phyloP scores from a whole-genome alignment of 2,113 vertebrate species.

The Coreoperca whiteheadi region DNA sequence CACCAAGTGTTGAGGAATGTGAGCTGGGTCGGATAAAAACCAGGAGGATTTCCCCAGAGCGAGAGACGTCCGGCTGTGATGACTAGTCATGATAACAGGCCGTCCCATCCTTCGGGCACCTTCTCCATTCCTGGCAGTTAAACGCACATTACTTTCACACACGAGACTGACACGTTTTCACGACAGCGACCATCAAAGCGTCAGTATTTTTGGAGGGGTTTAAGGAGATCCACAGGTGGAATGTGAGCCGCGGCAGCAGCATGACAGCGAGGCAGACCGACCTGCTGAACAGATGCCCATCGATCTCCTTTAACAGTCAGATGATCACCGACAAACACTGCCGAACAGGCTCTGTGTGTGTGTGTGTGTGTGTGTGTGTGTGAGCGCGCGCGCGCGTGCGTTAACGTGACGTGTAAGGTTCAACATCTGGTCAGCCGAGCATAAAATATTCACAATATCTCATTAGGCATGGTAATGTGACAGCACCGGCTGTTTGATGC shows the following conservation, averaged over 20 bases:
- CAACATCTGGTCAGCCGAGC: neutral
- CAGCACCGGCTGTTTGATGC: neutral
- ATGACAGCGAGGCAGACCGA: constrained; percentile 4
- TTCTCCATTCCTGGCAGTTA: constrained; percentile 51
- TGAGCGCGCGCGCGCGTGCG: neutral
- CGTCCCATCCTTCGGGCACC: neutral
- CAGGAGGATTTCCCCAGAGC: neutral
- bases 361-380: neutral
- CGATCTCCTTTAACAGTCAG: constrained; percentile 15
- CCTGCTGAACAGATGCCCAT: constrained; percentile 30
- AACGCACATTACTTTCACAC: constrained; percentile 39
- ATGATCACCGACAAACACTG: constrained; percentile 18
- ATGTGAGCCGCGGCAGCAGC: constrained; percentile 34
- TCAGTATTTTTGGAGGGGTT: constrained; percentile 27
- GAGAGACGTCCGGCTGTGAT: constrained; percentile 25
- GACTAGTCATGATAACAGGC: constrained; percentile 15
- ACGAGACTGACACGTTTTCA: constrained; percentile 3
- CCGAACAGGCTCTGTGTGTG: neutral
- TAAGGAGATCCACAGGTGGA: constrained; percentile 24
- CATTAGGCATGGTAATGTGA: neutral
- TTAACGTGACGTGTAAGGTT: constrained; percentile 3
- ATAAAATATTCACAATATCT: neutral
- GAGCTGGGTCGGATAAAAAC: constrained; percentile 15
- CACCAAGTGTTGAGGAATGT: neutral
- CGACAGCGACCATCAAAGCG: constrained; percentile 32